phyloP scores from a whole-genome alignment of 2,113 vertebrate genomes.

The Leuciscus idus region DNA sequence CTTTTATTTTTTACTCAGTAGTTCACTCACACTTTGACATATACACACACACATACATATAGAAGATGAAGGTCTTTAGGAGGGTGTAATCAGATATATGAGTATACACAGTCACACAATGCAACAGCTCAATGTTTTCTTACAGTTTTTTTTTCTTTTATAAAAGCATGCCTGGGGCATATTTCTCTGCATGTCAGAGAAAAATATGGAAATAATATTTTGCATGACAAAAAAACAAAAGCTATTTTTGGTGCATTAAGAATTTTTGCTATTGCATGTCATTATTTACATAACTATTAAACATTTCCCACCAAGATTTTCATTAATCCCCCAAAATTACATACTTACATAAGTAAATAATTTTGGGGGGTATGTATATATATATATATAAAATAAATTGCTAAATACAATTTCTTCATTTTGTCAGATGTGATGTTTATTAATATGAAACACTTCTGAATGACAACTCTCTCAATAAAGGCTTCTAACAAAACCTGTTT shows the following conservation, averaged over 20 bases:
- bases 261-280: neutral
- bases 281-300: neutral
- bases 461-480: neutral
- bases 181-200: too few species aligned
- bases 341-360: too few species aligned
- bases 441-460: neutral
- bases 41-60: constrained; percentile 12
- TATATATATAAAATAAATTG: too few species aligned
- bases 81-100: constrained; percentile 31
- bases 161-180: too few species aligned
- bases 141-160: neutral
- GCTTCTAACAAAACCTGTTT: neutral
- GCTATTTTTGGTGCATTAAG: neutral
- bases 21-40: constrained; percentile 35
- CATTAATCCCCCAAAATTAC: too few species aligned
- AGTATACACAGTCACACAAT: constrained; percentile 6
- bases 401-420: neutral
- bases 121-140: neutral
- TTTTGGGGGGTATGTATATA: too few species aligned
- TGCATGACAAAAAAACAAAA: neutral
- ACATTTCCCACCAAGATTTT: neutral
- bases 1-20: constrained; percentile 35
- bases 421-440: neutral
- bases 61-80: neutral
- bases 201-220: neutral